Conservation (phyloP, 1,140 invertebrate genomes). For the Zaprionus ornatus region DNA sequence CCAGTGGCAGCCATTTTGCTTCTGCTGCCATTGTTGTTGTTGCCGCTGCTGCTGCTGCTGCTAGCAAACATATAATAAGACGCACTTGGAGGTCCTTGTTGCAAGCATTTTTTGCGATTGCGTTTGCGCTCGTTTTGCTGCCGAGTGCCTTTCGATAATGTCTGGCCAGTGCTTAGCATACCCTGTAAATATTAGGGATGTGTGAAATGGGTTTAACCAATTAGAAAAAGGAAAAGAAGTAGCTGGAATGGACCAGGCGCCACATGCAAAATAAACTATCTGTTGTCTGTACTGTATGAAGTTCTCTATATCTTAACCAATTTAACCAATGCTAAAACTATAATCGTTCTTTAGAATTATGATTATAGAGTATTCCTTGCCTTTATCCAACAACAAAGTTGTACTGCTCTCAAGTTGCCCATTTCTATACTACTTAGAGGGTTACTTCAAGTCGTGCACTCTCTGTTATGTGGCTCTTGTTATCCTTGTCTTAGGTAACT, state of each 20-base stretch:
- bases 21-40: slow-evolving; percentile 4
- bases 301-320: not conserved
- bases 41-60: slow-evolving; percentile 15
- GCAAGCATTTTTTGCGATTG: slow-evolving; percentile 26
- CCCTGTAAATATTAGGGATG: not conserved
- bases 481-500: slow-evolving; percentile 1
- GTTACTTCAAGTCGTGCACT: not conserved
- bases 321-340: no score
- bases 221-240: not conserved
- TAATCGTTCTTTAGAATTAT: no score
- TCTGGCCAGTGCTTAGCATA: slow-evolving; percentile 1
- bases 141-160: slow-evolving; percentile 8
- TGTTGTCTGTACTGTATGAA: not conserved
- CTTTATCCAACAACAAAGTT: no score
- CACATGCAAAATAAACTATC: fast-evolving
- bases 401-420: no score
- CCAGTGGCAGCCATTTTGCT: slow-evolving; percentile 47
- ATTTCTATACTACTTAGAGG: not conserved
- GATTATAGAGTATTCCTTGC: no score
- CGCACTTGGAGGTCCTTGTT: slow-evolving; percentile 23
- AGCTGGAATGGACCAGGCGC: not conserved
- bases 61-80: slow-evolving; percentile 22
- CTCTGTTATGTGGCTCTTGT: not conserved
- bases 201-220: not conserved
- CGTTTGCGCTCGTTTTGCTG: slow-evolving; percentile 32